These are phyloP conservation scores for Leucoraja erinaceus DNA, from an alignment of 2,113 vertebrate species.

Conservation along the genomic window DNA sequence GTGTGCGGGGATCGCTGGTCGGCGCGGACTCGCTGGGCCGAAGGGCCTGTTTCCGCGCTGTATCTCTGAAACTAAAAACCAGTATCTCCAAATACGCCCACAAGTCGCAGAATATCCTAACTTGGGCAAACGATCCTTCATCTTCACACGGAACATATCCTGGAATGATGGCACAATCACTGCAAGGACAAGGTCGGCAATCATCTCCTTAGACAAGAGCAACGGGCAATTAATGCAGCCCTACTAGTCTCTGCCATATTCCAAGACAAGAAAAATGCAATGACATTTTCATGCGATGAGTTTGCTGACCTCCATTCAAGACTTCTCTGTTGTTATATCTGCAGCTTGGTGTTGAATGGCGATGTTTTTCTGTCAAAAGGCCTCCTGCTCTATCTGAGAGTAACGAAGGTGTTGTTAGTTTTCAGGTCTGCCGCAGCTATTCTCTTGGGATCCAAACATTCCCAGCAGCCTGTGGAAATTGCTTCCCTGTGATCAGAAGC, in stretches of 20 bases:
- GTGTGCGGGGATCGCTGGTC: too few relatives aligned
- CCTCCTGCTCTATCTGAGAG: not conserved
- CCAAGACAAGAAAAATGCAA: not conserved
- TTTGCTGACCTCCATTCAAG: not conserved
- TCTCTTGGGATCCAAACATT: not conserved
- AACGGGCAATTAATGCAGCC: not conserved
- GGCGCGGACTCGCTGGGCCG: too few relatives aligned
- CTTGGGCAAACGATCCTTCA: not conserved
- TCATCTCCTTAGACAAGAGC: not conserved
- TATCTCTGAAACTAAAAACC: too few relatives aligned
- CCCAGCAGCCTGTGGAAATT: not conserved
- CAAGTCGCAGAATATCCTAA: not conserved
- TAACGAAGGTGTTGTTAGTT: not conserved
- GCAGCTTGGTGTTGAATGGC: not conserved
- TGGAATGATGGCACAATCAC: not conserved
- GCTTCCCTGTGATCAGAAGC: not conserved
- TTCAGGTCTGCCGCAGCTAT: not conserved
- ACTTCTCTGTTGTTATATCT: not conserved
- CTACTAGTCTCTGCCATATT: not conserved
- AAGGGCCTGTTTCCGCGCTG: too few relatives aligned
- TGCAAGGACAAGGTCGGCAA: not conserved
- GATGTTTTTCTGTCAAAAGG: not conserved
- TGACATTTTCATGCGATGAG: too few relatives aligned
- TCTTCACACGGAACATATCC: not conserved
- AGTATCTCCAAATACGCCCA: not conserved